Conservation (phyloP, 2,113 vertebrate species). For the Poeciliopsis retropinna region DNA sequence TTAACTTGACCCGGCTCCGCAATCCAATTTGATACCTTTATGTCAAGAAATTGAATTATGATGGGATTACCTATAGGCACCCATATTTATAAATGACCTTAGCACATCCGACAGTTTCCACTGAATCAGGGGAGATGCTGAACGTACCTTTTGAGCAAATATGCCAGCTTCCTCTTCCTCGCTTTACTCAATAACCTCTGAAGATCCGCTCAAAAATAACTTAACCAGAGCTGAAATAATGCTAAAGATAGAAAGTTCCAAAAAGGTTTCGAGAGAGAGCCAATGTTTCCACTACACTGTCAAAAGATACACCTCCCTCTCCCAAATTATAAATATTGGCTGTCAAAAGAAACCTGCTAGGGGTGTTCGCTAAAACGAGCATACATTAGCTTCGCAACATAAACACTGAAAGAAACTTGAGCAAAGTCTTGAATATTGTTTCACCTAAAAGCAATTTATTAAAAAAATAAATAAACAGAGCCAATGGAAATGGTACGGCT, state of each 20-base stretch:
- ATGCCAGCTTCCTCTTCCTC: background rate
- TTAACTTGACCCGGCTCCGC: background rate
- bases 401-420: background rate
- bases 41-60: background rate
- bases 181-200: background rate
- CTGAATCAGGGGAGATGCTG: background rate
- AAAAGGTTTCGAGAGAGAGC: background rate
- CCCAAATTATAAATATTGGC: background rate
- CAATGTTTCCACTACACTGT: background rate
- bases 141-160: background rate
- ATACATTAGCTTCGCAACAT: background rate
- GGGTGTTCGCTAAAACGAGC: background rate
- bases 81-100: background rate
- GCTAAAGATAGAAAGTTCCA: background rate
- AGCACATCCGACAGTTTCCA: background rate
- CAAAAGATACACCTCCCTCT: background rate
- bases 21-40: slow-evolving; percentile 1
- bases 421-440: background rate
- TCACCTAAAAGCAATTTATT: background rate
- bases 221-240: background rate
- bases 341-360: background rate
- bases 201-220: background rate
- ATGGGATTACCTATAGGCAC: background rate
- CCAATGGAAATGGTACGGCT: background rate
- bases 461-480: background rate